phyloP scores from a whole-genome alignment of 2,888 invertebrate species.

The Thecocarcelia acutangulata region DNA sequence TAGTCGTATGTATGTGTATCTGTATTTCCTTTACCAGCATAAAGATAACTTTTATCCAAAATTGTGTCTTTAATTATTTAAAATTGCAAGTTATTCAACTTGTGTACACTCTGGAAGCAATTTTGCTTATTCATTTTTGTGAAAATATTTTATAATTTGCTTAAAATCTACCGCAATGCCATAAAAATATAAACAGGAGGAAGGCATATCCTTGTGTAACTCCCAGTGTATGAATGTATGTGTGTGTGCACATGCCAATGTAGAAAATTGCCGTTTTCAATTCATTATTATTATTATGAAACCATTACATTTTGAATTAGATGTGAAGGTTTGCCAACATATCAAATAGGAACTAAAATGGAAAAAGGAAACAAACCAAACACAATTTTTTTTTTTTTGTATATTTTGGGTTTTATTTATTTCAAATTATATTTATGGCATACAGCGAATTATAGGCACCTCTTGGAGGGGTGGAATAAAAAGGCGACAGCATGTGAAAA shows the following conservation, averaged over 20 bases:
- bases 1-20: too few species aligned
- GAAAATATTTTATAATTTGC: slow-evolving; percentile 64
- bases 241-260: neutral
- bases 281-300: slow-evolving; percentile 56
- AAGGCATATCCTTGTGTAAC: neutral
- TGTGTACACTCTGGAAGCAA: neutral
- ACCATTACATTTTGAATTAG: slow-evolving; percentile 58
- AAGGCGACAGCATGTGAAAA: too few species aligned
- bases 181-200: slow-evolving; percentile 1
- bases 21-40: slow-evolving; percentile 17
- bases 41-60: slow-evolving; percentile 9
- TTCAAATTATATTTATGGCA: neutral
- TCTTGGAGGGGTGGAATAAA: too few species aligned
- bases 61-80: slow-evolving; percentile 4
- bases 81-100: neutral
- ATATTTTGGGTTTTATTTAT: slow-evolving; percentile 17
- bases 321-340: slow-evolving; percentile 43
- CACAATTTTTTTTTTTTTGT: slow-evolving; percentile 10
- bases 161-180: slow-evolving; percentile 61
- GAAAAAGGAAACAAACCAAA: slow-evolving; percentile 31
- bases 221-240: neutral
- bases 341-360: slow-evolving; percentile 33
- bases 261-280: slow-evolving; percentile 30
- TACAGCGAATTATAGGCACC: too few species aligned
- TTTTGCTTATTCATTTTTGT: slow-evolving; percentile 25